phyloP scores from a whole-genome alignment of 37 sponge, comb jelly and placozoan genomes.

The Haliclona indistincta region DNA sequence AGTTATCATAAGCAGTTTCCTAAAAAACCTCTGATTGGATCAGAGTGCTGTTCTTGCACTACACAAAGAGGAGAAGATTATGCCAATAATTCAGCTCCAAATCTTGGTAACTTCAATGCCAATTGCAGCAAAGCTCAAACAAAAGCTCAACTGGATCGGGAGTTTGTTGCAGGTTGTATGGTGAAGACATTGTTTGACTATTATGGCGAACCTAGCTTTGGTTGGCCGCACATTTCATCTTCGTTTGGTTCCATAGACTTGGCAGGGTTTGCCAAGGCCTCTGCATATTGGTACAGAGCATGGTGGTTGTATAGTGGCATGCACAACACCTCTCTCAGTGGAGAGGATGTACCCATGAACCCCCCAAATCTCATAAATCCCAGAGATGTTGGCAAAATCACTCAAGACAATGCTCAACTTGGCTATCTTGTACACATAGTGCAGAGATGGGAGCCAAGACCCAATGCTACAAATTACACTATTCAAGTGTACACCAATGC shows the following conservation, averaged over 20 bases:
- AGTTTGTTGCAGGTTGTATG: constrained; percentile 58
- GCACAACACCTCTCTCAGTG: constrained; percentile 15
- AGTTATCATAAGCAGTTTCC: constrained; percentile 36
- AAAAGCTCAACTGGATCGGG: constrained; percentile 25
- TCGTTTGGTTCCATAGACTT: constrained; percentile 65
- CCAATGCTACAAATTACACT: constrained; percentile 8
- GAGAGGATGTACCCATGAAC: constrained; percentile 31
- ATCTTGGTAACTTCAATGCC: constrained; percentile 41
- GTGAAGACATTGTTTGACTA: constrained; percentile 68
- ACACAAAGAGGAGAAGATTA: constrained; percentile 41
- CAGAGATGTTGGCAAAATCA: background rate
- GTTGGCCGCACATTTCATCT: constrained; percentile 56
- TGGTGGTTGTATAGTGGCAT: constrained; percentile 64
- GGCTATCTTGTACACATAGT: constrained; percentile 63
- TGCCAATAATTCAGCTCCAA: too few species aligned
- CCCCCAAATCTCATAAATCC: constrained; percentile 37
- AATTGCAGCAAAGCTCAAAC: constrained; percentile 47
- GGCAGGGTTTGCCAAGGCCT: constrained; percentile 67
- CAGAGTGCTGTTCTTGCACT: constrained; percentile 8
- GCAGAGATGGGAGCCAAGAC: constrained; percentile 31
- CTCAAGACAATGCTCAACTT: constrained; percentile 16
- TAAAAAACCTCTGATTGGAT: constrained; percentile 37
- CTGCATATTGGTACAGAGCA: constrained; percentile 60
- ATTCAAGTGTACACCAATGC: constrained; percentile 70
- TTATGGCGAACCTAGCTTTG: constrained; percentile 50